A percentile compares a stretch with the other conserved stretches of the same genome.
Conservation (phyloP, 2,113 vertebrate species). For the Hypocryptadius cinnamomeus region DNA sequence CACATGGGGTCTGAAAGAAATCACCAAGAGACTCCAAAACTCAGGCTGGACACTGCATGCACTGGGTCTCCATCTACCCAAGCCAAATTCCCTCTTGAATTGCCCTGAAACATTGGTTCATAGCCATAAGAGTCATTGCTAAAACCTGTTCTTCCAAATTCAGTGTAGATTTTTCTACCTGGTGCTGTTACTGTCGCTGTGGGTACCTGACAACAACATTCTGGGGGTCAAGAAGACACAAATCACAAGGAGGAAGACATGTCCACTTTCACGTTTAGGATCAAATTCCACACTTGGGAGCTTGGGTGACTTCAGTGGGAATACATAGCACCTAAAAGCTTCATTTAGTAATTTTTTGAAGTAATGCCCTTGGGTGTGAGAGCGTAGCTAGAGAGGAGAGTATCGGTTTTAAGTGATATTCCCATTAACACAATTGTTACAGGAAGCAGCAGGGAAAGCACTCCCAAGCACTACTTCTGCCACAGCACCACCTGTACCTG, state of each 20-base stretch:
- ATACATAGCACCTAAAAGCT: background rate
- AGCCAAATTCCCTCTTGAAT: background rate
- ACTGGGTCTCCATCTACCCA: background rate
- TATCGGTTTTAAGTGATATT: background rate
- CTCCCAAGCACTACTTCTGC: background rate
- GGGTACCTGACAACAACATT: background rate
- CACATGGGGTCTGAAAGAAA: background rate
- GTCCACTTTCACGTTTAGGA: fast-evolving
- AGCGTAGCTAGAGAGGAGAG: background rate
- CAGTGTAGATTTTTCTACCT: background rate
- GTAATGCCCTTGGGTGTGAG: background rate
- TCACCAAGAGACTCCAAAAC: background rate
- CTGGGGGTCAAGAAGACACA: background rate
- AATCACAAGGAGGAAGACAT: background rate
- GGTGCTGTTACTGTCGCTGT: background rate
- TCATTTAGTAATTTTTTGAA: background rate
- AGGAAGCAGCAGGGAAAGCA: background rate
- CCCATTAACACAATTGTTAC: background rate
- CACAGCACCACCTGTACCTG: background rate
- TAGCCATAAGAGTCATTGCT: background rate
- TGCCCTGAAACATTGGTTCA: background rate
- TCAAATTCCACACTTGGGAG: background rate
- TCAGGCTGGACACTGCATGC: background rate
- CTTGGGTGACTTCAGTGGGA: background rate
- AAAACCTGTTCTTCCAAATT: background rate